Conservation (phyloP, 2,888 invertebrate genomes). For the Cerastoderma edule region DNA sequence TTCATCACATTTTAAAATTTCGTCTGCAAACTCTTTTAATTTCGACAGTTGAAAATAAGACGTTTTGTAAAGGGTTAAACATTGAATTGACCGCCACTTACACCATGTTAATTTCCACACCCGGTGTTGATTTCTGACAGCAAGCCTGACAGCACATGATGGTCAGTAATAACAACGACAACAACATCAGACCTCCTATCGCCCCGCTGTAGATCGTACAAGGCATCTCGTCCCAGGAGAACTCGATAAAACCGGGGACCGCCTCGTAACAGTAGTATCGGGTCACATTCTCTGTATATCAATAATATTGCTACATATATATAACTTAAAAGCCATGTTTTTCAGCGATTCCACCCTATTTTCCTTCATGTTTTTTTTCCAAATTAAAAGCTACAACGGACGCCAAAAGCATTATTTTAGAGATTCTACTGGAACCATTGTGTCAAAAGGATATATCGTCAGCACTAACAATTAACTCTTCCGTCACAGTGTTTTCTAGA, state of each 20-base stretch:
- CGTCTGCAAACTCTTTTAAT: too few relatives aligned
- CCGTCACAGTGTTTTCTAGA: too few relatives aligned
- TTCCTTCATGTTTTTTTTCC: too few relatives aligned
- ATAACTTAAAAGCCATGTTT: too few relatives aligned
- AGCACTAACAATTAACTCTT: too few relatives aligned
- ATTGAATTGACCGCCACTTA: conserved; percentile 12
- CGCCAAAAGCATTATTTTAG: too few relatives aligned
- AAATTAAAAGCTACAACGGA: too few relatives aligned
- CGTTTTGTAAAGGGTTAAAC: not conserved
- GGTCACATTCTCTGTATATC: conserved; percentile 45
- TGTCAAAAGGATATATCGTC: too few relatives aligned
- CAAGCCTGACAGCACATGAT: conserved; percentile 47
- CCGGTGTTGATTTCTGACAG: conserved; percentile 13
- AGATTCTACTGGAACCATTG: too few relatives aligned
- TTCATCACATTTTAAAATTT: too few relatives aligned
- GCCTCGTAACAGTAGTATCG: conserved; percentile 63
- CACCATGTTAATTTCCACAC: conserved; percentile 26
- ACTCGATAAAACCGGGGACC: conserved; percentile 53
- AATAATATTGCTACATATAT: not conserved
- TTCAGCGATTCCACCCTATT: too few relatives aligned
- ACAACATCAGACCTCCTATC: conserved; percentile 47
- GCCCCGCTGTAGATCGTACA: conserved; percentile 59
- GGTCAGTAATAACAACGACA: conserved; percentile 34
- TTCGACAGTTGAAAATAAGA: too few relatives aligned
- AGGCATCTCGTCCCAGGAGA: conserved; percentile 63